A percentile compares a stretch with the other conserved stretches of the same genome.
phyloP scores from a whole-genome alignment of 2,888 invertebrate species.

The Odontocerum albicorne region DNA sequence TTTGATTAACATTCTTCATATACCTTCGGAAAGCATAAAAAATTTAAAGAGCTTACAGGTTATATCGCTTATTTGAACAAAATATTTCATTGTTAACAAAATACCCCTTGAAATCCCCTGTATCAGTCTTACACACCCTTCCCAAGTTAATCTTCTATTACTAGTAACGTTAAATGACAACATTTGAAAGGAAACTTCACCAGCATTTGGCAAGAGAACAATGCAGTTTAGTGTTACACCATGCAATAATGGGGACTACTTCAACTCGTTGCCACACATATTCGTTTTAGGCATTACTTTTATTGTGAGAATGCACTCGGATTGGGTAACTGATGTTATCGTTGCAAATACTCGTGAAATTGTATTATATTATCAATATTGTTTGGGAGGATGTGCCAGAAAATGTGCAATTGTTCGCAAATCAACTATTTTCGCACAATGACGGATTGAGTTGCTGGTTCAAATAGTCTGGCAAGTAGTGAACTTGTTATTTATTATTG shows the following conservation, averaged over 20 bases:
- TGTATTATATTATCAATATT: no score
- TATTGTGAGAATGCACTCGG: neutral
- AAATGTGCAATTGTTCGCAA: no score
- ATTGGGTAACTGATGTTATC: slow-evolving; percentile 12
- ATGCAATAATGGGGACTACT: slow-evolving; percentile 14
- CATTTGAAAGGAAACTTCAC: slow-evolving; percentile 6
- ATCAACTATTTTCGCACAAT: no score
- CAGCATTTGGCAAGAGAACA: slow-evolving; percentile 12
- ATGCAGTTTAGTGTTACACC: slow-evolving; percentile 23
- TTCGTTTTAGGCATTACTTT: slow-evolving; percentile 21
- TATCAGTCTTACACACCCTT: slow-evolving; percentile 13
- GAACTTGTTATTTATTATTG: no score
- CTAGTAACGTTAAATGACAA: slow-evolving; percentile 21
- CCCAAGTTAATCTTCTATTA: slow-evolving; percentile 16
- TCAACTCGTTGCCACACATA: slow-evolving; percentile 2
- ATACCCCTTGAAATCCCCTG: slow-evolving; percentile 4
- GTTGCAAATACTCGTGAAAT: slow-evolving; percentile 13
- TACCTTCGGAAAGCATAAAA: no score
- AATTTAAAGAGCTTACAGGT: no score
- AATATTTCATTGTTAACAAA: no score
- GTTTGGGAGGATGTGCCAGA: no score
- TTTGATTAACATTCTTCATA: no score
- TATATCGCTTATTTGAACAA: no score
- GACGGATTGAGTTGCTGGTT: no score
- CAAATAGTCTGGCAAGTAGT: no score